These are phyloP conservation scores for Ophion obscuratus DNA, from an alignment of 2,888 invertebrate species.

Conservation along the genomic window DNA sequence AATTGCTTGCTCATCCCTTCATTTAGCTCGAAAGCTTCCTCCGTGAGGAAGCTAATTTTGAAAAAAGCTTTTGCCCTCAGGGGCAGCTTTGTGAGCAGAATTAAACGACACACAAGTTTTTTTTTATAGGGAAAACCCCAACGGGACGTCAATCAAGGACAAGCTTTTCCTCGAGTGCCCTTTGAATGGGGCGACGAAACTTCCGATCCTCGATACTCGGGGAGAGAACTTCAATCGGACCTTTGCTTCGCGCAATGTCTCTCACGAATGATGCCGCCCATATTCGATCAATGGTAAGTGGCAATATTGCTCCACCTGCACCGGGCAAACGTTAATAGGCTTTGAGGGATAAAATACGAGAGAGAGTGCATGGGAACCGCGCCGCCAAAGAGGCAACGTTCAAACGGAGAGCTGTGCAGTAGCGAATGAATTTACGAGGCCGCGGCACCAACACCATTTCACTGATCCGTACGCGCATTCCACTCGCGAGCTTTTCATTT, in stretches of 20 bases:
- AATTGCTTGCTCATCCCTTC: too few relatives aligned
- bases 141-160: too few relatives aligned
- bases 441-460: background rate
- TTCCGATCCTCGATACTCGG: slow-evolving; percentile 7
- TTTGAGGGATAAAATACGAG: slow-evolving; percentile 55
- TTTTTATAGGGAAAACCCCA: too few relatives aligned
- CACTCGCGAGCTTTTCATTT: slow-evolving; percentile 1
- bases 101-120: too few relatives aligned
- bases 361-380: slow-evolving; percentile 43
- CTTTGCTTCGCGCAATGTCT: slow-evolving; percentile 36
- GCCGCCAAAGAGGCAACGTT: slow-evolving; percentile 58
- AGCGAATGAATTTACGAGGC: slow-evolving; percentile 51
- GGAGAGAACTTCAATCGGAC: slow-evolving; percentile 30
- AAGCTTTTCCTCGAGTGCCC: too few relatives aligned
- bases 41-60: too few relatives aligned
- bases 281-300: slow-evolving; percentile 61
- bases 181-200: slow-evolving; percentile 43
- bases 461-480: slow-evolving; percentile 11
- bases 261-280: slow-evolving; percentile 28
- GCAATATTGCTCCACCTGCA: slow-evolving; percentile 43
- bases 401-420: slow-evolving; percentile 13
- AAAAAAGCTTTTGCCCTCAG: too few relatives aligned
- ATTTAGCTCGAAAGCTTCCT: too few relatives aligned
- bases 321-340: slow-evolving; percentile 27
- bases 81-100: too few relatives aligned